These are phyloP conservation scores for Serranus cabrilla DNA, from an alignment of 2,797 vertebrate species.

Conservation along the genomic window DNA sequence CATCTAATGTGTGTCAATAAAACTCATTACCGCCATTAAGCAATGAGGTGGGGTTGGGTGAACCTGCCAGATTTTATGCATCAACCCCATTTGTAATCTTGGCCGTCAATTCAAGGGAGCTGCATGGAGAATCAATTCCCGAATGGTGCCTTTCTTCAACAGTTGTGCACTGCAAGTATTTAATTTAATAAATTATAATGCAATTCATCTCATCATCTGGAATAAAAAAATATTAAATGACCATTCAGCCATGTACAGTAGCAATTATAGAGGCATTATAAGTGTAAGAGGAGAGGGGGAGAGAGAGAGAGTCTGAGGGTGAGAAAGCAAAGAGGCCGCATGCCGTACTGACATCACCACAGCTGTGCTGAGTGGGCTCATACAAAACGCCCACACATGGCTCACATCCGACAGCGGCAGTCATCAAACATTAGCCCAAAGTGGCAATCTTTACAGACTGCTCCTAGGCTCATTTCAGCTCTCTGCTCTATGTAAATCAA, in stretches of 20 bases:
- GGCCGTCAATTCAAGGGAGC: slow-evolving; percentile 33
- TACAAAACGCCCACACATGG: slow-evolving; percentile 74
- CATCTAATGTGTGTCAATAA: slow-evolving; percentile 56
- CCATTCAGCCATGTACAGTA: slow-evolving; percentile 45
- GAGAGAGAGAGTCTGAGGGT: slow-evolving; percentile 2
- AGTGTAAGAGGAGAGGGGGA: not conserved
- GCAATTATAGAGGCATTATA: slow-evolving; percentile 33
- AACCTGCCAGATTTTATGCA: slow-evolving; percentile 51
- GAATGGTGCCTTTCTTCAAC: slow-evolving; percentile 15
- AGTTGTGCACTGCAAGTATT: slow-evolving; percentile 2
- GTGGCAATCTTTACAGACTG: slow-evolving; percentile 61
- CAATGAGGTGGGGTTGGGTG: slow-evolving; percentile 38
- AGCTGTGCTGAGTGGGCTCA: slow-evolving; percentile 78
- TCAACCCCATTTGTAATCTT: slow-evolving; percentile 54
- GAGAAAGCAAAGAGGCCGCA: slow-evolving; percentile 42
- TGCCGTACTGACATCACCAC: slow-evolving; percentile 70
- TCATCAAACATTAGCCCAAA: slow-evolving; percentile 72
- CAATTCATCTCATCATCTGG: slow-evolving; percentile 41
- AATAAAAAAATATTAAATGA: slow-evolving; percentile 34
- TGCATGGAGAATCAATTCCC: slow-evolving; percentile 44
- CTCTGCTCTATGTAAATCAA: slow-evolving; percentile 42
- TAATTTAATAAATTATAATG: slow-evolving; percentile 34
- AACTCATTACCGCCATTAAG: slow-evolving; percentile 58
- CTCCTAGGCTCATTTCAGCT: slow-evolving; percentile 47
- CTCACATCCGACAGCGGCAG: slow-evolving; percentile 72